phyloP scores from a whole-genome alignment of 2,888 invertebrate genomes.

The Antitype chi region DNA sequence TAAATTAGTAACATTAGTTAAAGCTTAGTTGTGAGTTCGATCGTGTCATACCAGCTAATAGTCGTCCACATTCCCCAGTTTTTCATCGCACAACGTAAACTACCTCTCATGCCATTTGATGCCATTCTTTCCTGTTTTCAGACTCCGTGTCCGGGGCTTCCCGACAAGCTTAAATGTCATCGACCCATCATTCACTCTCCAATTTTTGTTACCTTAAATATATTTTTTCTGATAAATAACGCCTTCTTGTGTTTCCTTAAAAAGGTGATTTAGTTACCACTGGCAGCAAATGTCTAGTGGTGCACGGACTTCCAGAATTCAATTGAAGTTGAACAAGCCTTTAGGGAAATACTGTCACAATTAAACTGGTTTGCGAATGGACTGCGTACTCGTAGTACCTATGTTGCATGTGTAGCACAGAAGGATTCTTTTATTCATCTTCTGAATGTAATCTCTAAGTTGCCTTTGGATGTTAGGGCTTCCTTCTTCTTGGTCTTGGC shows the following conservation, averaged over 20 bases:
- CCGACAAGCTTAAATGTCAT: conserved; percentile 1
- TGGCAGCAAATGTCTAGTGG: not conserved
- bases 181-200: not conserved
- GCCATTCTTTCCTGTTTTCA: not conserved
- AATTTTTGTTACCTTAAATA: not conserved
- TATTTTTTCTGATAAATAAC: not conserved
- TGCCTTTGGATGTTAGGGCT: not conserved
- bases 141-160: not conserved
- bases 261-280: not conserved
- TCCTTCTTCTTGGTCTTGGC: not conserved
- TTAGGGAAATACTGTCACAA: not conserved
- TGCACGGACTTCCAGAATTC: not conserved
- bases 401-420: not conserved
- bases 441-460: not conserved
- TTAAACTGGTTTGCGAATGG: not conserved
- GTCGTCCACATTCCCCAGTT: not conserved
- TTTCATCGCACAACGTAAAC: not conserved
- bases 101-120: not conserved
- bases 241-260: not conserved
- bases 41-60: not conserved
- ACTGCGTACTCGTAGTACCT: not conserved
- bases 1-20: not conserved
- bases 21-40: not conserved
- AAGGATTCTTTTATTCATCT: not conserved
- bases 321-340: not conserved